Evolutionary conservation across 2,797 vertebrate species (phyloP).

Genomic region (Gambusia yucatana): DNA sequence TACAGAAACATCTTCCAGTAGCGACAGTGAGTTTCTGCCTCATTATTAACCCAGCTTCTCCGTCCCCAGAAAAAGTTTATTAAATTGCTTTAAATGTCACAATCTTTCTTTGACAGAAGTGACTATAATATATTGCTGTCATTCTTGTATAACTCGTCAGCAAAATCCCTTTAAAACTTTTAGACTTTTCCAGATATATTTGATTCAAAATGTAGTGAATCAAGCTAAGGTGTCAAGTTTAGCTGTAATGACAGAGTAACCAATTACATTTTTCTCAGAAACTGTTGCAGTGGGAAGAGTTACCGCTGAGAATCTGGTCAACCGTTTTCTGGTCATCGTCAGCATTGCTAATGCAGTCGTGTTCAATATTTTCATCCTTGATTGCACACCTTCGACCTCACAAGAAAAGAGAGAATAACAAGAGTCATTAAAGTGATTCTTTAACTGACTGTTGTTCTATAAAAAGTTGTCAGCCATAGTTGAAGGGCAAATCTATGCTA

Average conservation of each 20-base stretch:
- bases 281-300: neutral
- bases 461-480: conserved; percentile 43
- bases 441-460: neutral
- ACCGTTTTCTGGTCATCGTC: neutral
- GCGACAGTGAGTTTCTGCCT: neutral
- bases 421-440: neutral
- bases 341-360: neutral
- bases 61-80: too few species aligned
- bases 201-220: neutral
- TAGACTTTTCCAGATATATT: neutral
- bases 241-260: neutral
- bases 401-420: neutral
- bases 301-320: neutral
- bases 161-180: neutral
- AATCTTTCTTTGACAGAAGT: too few species aligned
- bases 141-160: neutral
- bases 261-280: neutral
- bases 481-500: conserved; percentile 57
- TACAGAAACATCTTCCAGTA: neutral
- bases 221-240: neutral
- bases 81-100: too few species aligned
- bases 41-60: neutral
- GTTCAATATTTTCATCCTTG: neutral
- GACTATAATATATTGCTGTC: too few species aligned
- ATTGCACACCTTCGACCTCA: neutral